Evolutionary conservation across 1,140 invertebrate species (phyloP), one percentile per base, ranked within the genome.

Genomic region (Parapsyche elsis): DNA sequence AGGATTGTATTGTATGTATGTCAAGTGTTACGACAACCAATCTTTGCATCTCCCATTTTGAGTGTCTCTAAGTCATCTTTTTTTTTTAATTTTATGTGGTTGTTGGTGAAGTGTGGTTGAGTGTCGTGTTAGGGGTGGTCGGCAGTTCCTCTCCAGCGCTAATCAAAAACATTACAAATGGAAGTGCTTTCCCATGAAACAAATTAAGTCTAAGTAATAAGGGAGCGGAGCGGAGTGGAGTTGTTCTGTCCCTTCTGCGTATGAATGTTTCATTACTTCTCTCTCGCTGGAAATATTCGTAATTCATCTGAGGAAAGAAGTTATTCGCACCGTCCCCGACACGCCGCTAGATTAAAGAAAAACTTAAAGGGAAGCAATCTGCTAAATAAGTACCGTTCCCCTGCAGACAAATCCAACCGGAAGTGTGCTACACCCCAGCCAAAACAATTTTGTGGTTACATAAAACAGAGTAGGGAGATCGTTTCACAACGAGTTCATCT

Each of bases 301-400:
- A 83, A 83, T 83, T 83, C 82, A 81, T 77, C 79, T 71, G 80
- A 76, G 77, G 82, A 83, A 83, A 83, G 81, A 83, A 83, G 78
- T 80, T 79, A 71, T 83, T 76, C 79, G 71, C 78, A 70, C 71
- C 81, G 45, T 81, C 81, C 81, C 81, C 57, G 67, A n/a, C 79
- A 59, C 85, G 86, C 86, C 83, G 85, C 86, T 86, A 86, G 86
- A 89, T 89, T 89, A 89, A 89, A 89, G 87, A 88, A 89, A 86
- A 88, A 87, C 88, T 89, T 88, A 88, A 88, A 88, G 87, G 87
- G 87, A 88, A 89, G 88, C 88, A 89, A 89, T 89, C 88, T 88
- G 87, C 88, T 89, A 89, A 88, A 89, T 88, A 89, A 88, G 87
- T 87, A 85, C 85, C 84, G 84, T 83, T 80, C 76, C 79, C 64